A percentile compares a stretch with the other conserved stretches of the same genome.
Evolutionary conservation across 2,113 vertebrate species (phyloP).

Genomic region (Hemiprocne comata): DNA sequence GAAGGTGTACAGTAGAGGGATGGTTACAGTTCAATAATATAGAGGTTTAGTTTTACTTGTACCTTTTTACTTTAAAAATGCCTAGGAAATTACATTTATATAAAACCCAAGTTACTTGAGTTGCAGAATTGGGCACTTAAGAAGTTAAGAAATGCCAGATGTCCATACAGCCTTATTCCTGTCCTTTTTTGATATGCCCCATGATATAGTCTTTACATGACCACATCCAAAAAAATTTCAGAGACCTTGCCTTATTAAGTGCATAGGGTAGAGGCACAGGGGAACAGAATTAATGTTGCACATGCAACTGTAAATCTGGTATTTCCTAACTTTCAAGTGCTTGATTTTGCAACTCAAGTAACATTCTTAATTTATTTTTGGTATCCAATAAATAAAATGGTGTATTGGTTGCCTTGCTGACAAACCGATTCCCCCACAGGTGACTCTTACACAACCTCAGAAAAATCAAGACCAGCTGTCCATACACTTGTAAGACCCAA

Average conservation of each 20-base stretch:
- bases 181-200: conserved; percentile 11
- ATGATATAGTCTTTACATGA: background rate
- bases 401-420: conserved; percentile 48
- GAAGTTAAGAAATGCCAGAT: conserved; percentile 62
- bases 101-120: background rate
- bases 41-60: background rate
- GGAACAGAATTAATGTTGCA: conserved; percentile 59
- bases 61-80: conserved; percentile 6
- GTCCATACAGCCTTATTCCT: background rate
- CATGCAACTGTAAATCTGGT: conserved; percentile 63
- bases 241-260: conserved; percentile 34
- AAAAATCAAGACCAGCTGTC: conserved; percentile 67
- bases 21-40: background rate
- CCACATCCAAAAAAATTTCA: conserved; percentile 23
- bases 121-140: conserved; percentile 20
- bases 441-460: conserved; percentile 56
- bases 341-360: conserved; percentile 62
- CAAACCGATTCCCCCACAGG: conserved; percentile 62
- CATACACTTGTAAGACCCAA: conserved; percentile 44
- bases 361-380: conserved; percentile 50
- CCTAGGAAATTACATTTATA: conserved; percentile 45
- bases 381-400: conserved; percentile 56
- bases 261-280: background rate
- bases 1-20: background rate
- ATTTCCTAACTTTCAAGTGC: conserved; percentile 59